Percentiles rank a stretch among this genome's conserved stretches.
Conservation (phyloP, 2,797 vertebrate genomes). For the Meriones psammophilus region DNA sequence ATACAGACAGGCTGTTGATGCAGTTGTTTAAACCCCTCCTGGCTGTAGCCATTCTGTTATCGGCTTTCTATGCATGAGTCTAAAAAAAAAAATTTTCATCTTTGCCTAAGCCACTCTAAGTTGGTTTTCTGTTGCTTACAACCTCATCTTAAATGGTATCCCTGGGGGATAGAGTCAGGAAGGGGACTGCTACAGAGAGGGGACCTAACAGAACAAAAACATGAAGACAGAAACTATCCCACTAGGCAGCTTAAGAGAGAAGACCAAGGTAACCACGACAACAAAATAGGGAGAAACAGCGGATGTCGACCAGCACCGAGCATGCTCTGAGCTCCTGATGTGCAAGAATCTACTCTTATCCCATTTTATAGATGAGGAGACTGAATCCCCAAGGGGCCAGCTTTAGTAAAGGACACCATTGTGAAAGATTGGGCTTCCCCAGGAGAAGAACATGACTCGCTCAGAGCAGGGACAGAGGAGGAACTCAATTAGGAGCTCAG, state of each 20-base stretch:
- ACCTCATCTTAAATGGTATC: not conserved
- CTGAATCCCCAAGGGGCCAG: not conserved
- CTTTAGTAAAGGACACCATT: not conserved
- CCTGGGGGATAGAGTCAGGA: not conserved
- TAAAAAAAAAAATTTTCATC: not conserved
- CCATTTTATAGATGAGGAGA: not conserved
- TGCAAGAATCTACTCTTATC: not conserved
- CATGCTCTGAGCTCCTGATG: not conserved
- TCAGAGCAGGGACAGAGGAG: not conserved
- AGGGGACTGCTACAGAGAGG: not conserved
- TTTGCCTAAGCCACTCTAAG: not conserved
- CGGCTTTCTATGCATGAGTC: not conserved
- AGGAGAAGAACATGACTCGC: not conserved
- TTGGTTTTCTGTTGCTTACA: slow-evolving; percentile 13
- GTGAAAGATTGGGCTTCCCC: not conserved
- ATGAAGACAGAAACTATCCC: not conserved
- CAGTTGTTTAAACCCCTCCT: not conserved
- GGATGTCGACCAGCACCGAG: not conserved
- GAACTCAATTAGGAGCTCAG: not conserved
- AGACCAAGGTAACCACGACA: not conserved
- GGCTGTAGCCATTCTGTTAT: not conserved
- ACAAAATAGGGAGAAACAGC: not conserved
- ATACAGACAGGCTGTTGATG: not conserved
- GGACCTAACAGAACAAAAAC: not conserved
- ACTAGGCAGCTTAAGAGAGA: not conserved